Conservation (phyloP, 2,888 invertebrate genomes). For the Strigamia crassipes region DNA sequence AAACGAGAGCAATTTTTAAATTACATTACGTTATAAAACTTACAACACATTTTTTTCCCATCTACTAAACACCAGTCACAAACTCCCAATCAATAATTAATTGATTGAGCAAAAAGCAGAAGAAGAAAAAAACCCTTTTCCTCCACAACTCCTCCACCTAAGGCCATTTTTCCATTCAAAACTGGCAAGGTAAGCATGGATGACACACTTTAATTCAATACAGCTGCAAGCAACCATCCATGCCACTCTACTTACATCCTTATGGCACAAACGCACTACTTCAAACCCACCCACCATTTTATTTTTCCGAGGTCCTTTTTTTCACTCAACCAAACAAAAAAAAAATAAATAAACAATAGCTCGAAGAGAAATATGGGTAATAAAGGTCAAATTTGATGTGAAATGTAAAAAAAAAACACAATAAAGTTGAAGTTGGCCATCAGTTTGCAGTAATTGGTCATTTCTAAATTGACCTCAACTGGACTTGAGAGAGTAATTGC, state of each 20-base stretch:
- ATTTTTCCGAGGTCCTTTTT: background rate
- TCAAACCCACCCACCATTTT: background rate
- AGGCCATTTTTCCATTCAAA: background rate
- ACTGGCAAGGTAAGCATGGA: background rate
- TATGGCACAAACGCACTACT: background rate
- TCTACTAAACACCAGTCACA: too few species aligned
- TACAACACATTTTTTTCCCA: too few species aligned
- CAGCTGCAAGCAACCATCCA: constrained; percentile 10
- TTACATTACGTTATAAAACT: too few species aligned
- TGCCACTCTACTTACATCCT: background rate
- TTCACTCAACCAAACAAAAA: background rate
- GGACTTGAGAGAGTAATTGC: background rate
- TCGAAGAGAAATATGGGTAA: background rate
- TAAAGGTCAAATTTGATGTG: too few species aligned
- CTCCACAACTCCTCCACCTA: background rate
- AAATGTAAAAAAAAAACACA: too few species aligned
- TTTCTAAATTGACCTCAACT: background rate
- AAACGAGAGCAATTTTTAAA: too few species aligned
- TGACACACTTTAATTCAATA: constrained; percentile 3
- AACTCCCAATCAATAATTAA: background rate
- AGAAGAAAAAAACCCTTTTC: background rate
- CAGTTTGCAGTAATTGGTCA: background rate
- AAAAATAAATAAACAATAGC: background rate
- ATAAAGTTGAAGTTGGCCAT: too few species aligned
- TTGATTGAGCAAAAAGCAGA: background rate